phyloP scores from a whole-genome alignment of 2,888 invertebrate genomes.

The Apamea monoglypha region DNA sequence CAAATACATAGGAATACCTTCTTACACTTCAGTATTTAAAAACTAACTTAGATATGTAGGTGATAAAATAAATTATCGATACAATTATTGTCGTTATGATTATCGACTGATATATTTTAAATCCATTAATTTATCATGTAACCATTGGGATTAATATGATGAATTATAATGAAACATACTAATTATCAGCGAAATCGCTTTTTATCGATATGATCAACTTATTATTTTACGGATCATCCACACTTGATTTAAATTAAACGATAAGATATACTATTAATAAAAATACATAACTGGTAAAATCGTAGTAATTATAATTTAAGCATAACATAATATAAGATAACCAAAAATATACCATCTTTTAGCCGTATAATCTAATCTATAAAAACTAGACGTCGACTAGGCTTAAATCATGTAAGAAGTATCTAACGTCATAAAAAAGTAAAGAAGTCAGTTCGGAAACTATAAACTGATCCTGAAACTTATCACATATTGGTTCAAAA shows the following conservation, averaged over 20 bases:
- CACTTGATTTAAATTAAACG: conserved; percentile 19
- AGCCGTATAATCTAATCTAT: conserved; percentile 25
- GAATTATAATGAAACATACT: conserved; percentile 13
- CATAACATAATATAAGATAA: conserved; percentile 12
- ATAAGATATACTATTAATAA: conserved; percentile 7
- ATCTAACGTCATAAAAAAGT: conserved; percentile 14
- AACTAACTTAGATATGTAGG: conserved; percentile 22
- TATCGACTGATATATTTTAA: conserved; percentile 25
- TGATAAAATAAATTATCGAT: conserved; percentile 25
- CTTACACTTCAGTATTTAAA: conserved; percentile 15
- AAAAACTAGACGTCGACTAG: conserved; percentile 46
- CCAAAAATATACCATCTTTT: conserved; percentile 14
- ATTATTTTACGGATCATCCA: conserved; percentile 34
- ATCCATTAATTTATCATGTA: conserved; percentile 44
- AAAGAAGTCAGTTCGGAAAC: conserved; percentile 12
- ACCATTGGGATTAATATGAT: conserved; percentile 9
- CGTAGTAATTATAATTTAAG: conserved; percentile 17
- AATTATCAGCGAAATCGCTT: conserved; percentile 27
- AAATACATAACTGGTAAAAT: conserved; percentile 24
- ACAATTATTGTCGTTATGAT: conserved; percentile 34
- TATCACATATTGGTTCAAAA: conserved; percentile 41
- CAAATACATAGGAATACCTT: conserved; percentile 26
- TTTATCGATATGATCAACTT: conserved; percentile 36
- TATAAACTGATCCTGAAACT: conserved; percentile 23
- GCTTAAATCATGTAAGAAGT: conserved; percentile 17